Evolutionary conservation across 2,797 vertebrate genomes (phyloP), one percentile per base, ranked within the genome.

Genomic region (Parauchenoglanis ngamensis): DNA sequence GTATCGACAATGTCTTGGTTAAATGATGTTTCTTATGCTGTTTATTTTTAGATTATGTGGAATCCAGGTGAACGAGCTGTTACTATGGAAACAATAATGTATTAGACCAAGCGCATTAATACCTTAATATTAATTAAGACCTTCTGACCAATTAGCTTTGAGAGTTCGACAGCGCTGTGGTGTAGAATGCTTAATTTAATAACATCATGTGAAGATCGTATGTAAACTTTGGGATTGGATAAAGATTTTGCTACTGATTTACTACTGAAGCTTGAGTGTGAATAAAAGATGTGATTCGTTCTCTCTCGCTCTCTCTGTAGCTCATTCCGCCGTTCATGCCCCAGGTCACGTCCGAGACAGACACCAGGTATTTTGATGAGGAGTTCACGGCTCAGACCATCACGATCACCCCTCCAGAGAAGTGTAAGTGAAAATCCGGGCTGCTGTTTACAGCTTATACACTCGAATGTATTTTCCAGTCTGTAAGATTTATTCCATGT

Each of bases 351-450:
- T 99, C 98, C 0, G 98, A 99, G 94, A 99, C 97, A 0, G 98
- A 99, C 94, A 99, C 98, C 1, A 96, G 98, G 92, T 99, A 99
- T 92, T 99, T 99, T 52, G 98, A 99, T 67, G 98, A 99, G 94
- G 98, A 99, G 95, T 99, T 99, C 94, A 99, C 98, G 68, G 98
- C 98, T 91, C 98, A 99, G 95, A 99, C 97, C 96, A 99, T 99
- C 95, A 99, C 98, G 92, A 99, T 99, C 95, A 99, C 98, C 28
- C 98, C 98, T 5, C 98, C 98, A 0, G 95, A 96, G 52, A 96
- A 96, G 92, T 96, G 95, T 96, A 86, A 93, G 91, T 85, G 25
- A 2, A 40, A 65, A 19, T 85, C 23, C 19, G 4, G 1, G 87
- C 15, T 77, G 35, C 40, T 40, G 40, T 44, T 21, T 67, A 56